These are phyloP conservation scores for Macrochelys suwanniensis DNA, from an alignment of 2,797 vertebrate species.

Conservation along the genomic window DNA sequence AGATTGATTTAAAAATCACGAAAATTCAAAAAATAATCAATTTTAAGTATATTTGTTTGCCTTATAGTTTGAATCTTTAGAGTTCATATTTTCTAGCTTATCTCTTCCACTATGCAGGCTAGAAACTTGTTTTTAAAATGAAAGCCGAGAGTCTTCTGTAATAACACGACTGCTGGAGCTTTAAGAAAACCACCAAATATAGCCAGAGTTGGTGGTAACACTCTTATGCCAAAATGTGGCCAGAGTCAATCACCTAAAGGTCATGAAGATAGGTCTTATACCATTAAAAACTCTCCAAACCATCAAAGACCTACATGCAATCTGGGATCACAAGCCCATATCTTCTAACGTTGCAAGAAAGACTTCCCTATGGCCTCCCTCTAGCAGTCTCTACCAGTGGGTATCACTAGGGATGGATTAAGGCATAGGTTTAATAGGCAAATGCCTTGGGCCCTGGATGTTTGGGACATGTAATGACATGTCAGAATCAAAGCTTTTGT, in stretches of 20 bases:
- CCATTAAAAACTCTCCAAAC: not conserved
- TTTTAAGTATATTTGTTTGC: not conserved
- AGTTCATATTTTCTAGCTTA: not conserved
- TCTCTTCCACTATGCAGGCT: not conserved
- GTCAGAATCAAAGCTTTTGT: not conserved
- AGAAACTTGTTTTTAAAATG: not conserved
- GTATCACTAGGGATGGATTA: not conserved
- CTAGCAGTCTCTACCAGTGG: not conserved
- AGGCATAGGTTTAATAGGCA: accelerated
- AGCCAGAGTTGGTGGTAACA: not conserved
- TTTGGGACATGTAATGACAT: not conserved
- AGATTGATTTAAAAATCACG: not conserved
- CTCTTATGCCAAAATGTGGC: not conserved
- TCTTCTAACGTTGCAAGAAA: not conserved
- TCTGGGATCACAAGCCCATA: not conserved
- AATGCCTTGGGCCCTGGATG: not conserved
- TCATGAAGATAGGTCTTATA: not conserved
- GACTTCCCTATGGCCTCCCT: not conserved
- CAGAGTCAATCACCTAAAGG: not conserved
- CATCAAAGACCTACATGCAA: not conserved
- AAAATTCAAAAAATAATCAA: not conserved
- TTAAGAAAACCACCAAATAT: not conserved
- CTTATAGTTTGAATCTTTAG: not conserved
- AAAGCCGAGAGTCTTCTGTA: not conserved
- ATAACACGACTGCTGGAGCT: not conserved